Evolutionary conservation across 1,140 invertebrate genomes (phyloP).

Genomic region (Chrysomallon squamiferum): DNA sequence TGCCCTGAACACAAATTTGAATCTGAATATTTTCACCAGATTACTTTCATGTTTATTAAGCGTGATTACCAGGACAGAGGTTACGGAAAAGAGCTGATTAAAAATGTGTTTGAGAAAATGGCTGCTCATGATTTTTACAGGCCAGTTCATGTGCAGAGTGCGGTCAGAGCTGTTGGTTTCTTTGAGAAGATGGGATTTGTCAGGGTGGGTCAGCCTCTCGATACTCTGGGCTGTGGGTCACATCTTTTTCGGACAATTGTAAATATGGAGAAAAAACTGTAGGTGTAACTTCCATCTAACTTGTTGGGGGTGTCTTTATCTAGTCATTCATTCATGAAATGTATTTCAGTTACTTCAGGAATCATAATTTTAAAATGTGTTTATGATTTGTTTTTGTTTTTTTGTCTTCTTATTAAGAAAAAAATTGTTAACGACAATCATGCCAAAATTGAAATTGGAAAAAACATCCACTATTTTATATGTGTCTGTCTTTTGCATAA

Average conservation of each 20-base stretch:
- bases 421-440: no score
- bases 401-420: no score
- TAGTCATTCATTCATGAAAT: no score
- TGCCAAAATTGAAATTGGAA: no score
- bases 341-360: no score
- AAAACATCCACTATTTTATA: no score
- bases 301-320: no score
- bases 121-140: constrained; percentile 2
- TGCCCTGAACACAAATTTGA: constrained; percentile 25
- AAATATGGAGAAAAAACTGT: constrained; percentile 21
- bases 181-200: constrained; percentile 40
- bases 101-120: constrained; percentile 21
- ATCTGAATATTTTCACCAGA: constrained; percentile 30
- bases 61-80: constrained; percentile 32
- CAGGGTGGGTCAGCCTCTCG: constrained; percentile 20
- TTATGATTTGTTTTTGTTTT: no score
- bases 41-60: constrained; percentile 43
- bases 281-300: no score
- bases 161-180: constrained; percentile 30
- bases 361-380: no score
- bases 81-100: constrained; percentile 21
- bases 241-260: constrained; percentile 22
- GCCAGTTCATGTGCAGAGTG: constrained; percentile 38
- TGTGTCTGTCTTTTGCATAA: no score
- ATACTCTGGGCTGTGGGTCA: constrained; percentile 18